Conservation (phyloP, 2,797 vertebrate species). For the Percopsis omiscomaycus region DNA sequence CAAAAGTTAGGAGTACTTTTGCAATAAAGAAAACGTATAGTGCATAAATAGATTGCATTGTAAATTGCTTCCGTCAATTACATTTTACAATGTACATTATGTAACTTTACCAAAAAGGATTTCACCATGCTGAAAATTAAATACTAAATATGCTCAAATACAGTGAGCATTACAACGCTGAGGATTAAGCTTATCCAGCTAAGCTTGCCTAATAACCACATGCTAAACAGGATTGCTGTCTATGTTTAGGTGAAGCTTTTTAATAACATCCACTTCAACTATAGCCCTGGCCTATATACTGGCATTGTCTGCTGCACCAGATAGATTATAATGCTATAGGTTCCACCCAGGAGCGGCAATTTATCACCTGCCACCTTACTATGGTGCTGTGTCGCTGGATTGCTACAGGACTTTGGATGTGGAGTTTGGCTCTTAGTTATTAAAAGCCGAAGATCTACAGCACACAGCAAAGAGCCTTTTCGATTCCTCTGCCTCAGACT, state of each 20-base stretch:
- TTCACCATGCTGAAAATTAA: constrained; percentile 54
- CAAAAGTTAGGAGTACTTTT: neutral
- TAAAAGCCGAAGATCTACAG: constrained; percentile 50
- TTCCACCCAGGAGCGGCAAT: constrained; percentile 46
- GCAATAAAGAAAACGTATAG: neutral
- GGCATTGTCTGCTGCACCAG: constrained; percentile 13
- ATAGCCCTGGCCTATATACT: constrained; percentile 15
- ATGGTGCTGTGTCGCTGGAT: constrained; percentile 48
- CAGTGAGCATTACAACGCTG: constrained; percentile 60
- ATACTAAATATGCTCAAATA: constrained; percentile 65
- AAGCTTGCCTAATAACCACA: constrained; percentile 63
- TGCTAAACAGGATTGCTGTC: constrained; percentile 59
- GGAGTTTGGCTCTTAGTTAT: constrained; percentile 50
- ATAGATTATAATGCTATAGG: constrained; percentile 31
- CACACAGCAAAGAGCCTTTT: constrained; percentile 12
- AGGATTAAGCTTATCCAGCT: constrained; percentile 69
- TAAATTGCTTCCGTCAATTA: constrained; percentile 24
- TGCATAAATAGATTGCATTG: constrained; percentile 14
- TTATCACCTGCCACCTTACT: constrained; percentile 54
- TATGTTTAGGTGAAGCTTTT: constrained; percentile 63
- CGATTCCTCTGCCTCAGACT: constrained; percentile 30
- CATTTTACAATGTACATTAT: constrained; percentile 24
- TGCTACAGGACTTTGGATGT: constrained; percentile 47
- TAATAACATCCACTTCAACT: constrained; percentile 43
- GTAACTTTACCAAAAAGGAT: constrained; percentile 20